Evolutionary conservation across 2,888 invertebrate genomes (phyloP).

Genomic region (Lasius platythorax): DNA sequence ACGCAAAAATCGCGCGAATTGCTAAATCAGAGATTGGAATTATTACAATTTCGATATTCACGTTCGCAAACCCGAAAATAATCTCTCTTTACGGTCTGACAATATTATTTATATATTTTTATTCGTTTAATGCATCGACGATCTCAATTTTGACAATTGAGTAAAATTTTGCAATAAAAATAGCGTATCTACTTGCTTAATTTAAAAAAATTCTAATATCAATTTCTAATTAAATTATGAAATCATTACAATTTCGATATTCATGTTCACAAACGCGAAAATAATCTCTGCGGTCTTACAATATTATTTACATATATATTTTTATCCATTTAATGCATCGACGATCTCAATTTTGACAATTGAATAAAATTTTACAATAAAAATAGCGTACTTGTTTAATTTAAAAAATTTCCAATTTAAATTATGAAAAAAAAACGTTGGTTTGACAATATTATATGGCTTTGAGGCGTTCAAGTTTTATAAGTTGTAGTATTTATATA

Average conservation of each 20-base stretch:
- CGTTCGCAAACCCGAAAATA: not conserved
- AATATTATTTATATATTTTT: constrained; percentile 3
- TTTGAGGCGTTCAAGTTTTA: not conserved
- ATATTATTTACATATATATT: not conserved
- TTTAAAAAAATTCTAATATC: too few species aligned
- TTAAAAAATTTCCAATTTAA: not conserved
- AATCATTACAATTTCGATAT: not conserved
- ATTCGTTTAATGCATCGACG: not conserved
- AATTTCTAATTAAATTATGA: not conserved
- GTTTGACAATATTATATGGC: not conserved
- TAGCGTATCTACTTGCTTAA: too few species aligned
- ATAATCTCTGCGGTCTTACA: not conserved
- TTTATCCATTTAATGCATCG: not conserved
- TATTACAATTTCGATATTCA: not conserved
- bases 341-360: not conserved
- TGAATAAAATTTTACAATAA: not conserved
- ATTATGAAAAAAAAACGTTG: not conserved
- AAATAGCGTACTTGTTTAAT: not conserved
- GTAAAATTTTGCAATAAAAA: not conserved
- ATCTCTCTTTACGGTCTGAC: not conserved
- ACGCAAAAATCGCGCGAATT: not conserved
- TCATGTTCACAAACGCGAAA: not conserved
- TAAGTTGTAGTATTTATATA: not conserved
- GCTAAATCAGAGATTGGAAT: not conserved
- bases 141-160: not conserved